A percentile compares a stretch with the other conserved stretches of the same genome.
phyloP scores from a whole-genome alignment of 2,113 vertebrate genomes.

The Kobus ellipsiprymnus region DNA sequence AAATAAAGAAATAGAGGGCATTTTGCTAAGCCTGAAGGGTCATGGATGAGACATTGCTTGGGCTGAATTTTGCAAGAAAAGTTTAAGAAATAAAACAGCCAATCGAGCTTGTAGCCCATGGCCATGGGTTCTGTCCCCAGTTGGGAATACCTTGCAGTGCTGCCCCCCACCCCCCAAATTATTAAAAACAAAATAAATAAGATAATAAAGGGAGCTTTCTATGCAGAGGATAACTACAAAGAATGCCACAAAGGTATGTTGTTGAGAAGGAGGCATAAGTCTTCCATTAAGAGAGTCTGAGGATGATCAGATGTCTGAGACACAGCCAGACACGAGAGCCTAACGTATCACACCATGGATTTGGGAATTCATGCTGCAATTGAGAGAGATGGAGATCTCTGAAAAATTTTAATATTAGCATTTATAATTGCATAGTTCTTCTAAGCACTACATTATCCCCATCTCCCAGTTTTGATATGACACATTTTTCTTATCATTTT shows the following conservation, averaged over 20 bases:
- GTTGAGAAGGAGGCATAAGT: not conserved
- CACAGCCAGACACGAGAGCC: not conserved
- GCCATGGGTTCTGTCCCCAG: not conserved
- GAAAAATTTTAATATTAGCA: not conserved
- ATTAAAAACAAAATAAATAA: not conserved
- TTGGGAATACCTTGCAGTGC: not conserved
- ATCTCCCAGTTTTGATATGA: not conserved
- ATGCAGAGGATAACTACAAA: not conserved
- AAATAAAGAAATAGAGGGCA: not conserved
- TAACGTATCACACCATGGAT: not conserved
- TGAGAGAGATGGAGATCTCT: not conserved
- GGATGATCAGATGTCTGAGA: not conserved
- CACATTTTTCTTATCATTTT: not conserved
- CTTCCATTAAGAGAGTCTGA: not conserved
- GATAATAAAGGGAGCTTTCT: not conserved
- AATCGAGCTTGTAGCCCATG: not conserved
- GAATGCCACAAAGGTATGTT: not conserved
- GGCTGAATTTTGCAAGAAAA: not conserved
- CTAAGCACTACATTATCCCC: not conserved
- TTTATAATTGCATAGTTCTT: not conserved
- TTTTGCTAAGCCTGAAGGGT: not conserved
- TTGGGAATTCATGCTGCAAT: not conserved
- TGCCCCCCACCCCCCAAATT: not conserved
- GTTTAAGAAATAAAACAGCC: not conserved
- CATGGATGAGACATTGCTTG: not conserved